Conservation (phyloP, 2,113 vertebrate genomes). For the Bos indicus region DNA sequence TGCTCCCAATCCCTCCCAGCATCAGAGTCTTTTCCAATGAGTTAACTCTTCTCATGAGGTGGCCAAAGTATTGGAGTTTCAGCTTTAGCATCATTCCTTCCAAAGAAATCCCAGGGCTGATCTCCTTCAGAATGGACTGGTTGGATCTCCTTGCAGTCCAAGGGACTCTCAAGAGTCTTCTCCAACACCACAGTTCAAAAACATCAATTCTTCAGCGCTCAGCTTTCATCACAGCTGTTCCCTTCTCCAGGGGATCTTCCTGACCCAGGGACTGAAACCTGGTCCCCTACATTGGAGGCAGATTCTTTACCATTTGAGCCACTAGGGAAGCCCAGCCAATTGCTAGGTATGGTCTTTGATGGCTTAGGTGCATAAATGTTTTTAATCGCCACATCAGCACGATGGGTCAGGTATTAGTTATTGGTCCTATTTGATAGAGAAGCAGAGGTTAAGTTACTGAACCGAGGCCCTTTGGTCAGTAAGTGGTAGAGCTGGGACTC, state of each 20-base stretch:
- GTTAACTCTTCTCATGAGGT: too few relatives aligned
- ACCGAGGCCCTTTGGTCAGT: not conserved
- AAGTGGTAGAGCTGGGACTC: not conserved
- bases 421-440: not conserved
- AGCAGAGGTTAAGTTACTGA: not conserved
- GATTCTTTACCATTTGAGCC: not conserved
- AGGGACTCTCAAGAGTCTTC: too few relatives aligned
- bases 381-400: not conserved
- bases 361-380: not conserved
- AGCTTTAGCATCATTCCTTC: too few relatives aligned
- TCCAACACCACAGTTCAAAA: too few relatives aligned
- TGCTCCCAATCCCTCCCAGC: too few relatives aligned
- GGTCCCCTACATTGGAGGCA: not conserved
- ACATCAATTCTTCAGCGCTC: too few relatives aligned
- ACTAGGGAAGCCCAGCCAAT: not conserved
- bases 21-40: too few relatives aligned
- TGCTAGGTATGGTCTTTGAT: not conserved
- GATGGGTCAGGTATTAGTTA: not conserved
- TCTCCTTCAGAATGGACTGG: too few relatives aligned
- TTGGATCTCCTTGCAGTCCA: too few relatives aligned
- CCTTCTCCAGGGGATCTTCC: not conserved
- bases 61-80: too few relatives aligned
- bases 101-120: too few relatives aligned
- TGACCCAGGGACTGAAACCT: not conserved
- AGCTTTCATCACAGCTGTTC: not conserved